Conservation (phyloP, 2,113 vertebrate species). For the Hirundichthys speculiger region DNA sequence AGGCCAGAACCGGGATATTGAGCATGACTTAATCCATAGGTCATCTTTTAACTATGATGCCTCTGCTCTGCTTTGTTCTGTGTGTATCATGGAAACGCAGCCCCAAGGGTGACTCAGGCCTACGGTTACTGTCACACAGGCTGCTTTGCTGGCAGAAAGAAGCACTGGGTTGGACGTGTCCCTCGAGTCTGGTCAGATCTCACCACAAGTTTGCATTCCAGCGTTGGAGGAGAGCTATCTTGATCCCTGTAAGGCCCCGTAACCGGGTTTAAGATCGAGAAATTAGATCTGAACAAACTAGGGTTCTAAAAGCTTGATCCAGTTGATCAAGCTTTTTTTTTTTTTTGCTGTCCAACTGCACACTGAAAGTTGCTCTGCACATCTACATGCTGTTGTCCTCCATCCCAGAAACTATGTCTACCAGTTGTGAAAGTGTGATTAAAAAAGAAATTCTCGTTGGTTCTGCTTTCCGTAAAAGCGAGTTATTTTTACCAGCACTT, state of each 20-base stretch:
- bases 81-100: slow-evolving; percentile 41
- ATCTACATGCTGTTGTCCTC: not conserved
- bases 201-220: slow-evolving; percentile 64
- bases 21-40: slow-evolving; percentile 41
- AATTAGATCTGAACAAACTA: not conserved
- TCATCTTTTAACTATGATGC: slow-evolving; percentile 33
- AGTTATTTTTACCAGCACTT: slow-evolving; percentile 62
- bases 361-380: slow-evolving; percentile 7
- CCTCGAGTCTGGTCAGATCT: slow-evolving; percentile 40
- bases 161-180: slow-evolving; percentile 33
- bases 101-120: slow-evolving; percentile 22
- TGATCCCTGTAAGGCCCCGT: slow-evolving; percentile 26
- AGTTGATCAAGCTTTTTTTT: not conserved
- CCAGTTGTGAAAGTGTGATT: slow-evolving; percentile 69
- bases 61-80: slow-evolving; percentile 27
- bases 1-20: not conserved
- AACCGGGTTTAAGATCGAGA: slow-evolving; percentile 3
- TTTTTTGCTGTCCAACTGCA: not conserved
- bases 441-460: slow-evolving; percentile 42
- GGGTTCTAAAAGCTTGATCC: not conserved
- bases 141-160: slow-evolving; percentile 23
- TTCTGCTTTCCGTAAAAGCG: slow-evolving; percentile 65
- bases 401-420: slow-evolving; percentile 65
- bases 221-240: slow-evolving; percentile 24
- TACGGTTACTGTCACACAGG: slow-evolving; percentile 11